These are phyloP conservation scores for Ammodytes dubius DNA, from an alignment of 2,113 vertebrate genomes.

Conservation along the genomic window DNA sequence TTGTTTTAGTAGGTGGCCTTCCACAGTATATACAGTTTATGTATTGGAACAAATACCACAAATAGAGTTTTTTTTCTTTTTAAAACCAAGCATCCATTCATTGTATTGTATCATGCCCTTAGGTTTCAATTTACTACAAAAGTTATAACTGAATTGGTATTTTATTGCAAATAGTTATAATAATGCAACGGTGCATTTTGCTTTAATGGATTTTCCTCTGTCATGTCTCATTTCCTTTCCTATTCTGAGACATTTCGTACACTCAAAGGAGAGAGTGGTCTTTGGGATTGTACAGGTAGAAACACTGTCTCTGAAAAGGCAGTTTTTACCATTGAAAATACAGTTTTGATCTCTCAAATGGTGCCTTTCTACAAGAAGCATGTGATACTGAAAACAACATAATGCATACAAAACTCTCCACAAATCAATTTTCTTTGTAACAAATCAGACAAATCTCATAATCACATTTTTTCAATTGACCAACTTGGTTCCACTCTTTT, in stretches of 20 bases:
- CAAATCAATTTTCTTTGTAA: neutral
- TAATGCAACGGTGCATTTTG: neutral
- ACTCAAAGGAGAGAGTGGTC: slow-evolving; percentile 35
- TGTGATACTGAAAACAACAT: slow-evolving; percentile 4
- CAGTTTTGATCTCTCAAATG: slow-evolving; percentile 37
- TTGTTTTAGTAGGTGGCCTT: slow-evolving; percentile 21
- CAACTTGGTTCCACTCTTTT: neutral
- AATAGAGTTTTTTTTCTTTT: slow-evolving; percentile 5
- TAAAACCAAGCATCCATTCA: neutral
- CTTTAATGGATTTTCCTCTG: slow-evolving; percentile 13
- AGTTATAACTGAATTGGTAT: neutral
- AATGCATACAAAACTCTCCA: neutral
- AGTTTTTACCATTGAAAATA: slow-evolving; percentile 32
- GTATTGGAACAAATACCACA: slow-evolving; percentile 1
- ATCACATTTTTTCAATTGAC: slow-evolving; percentile 13
- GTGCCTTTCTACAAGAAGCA: neutral
- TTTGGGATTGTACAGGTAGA: slow-evolving; percentile 20
- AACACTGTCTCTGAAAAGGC: slow-evolving; percentile 13
- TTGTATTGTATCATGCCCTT: neutral
- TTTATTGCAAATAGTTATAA: slow-evolving; percentile 1
- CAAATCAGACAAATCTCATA: neutral
- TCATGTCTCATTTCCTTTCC: slow-evolving; percentile 17
- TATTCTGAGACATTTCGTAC: slow-evolving; percentile 19
- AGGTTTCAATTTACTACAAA: neutral
- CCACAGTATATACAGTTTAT: neutral